Percentiles rank a stretch among this genome's conserved stretches.
phyloP scores from a whole-genome alignment of 1,140 invertebrate species.

The Seison nebaliae region DNA sequence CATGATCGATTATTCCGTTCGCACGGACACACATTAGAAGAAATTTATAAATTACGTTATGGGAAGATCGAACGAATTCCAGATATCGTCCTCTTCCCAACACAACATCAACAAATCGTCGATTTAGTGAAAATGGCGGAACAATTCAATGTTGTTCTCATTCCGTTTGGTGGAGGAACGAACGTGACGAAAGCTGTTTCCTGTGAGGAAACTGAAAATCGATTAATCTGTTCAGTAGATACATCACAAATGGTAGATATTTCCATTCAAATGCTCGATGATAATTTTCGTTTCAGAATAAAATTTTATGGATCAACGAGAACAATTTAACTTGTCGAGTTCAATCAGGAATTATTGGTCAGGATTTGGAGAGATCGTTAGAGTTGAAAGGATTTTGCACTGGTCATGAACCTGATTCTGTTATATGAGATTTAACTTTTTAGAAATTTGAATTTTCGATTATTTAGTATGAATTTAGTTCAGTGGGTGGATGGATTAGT shows the following conservation, averaged over 20 bases:
- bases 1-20: slow-evolving; percentile 57
- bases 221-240: slow-evolving; percentile 65
- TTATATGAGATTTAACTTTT: background rate
- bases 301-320: slow-evolving; percentile 69
- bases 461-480: slow-evolving; percentile 48
- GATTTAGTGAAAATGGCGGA: slow-evolving; percentile 49
- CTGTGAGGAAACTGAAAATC: slow-evolving; percentile 48
- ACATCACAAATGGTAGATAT: slow-evolving; percentile 58
- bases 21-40: slow-evolving; percentile 67
- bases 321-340: slow-evolving; percentile 53
- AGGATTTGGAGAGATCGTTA: slow-evolving; percentile 38
- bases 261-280: background rate
- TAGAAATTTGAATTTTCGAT: background rate
- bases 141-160: slow-evolving; percentile 48
- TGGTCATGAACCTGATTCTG: slow-evolving; percentile 26
- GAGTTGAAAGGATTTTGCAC: slow-evolving; percentile 41
- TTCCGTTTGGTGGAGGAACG: slow-evolving; percentile 84
- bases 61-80: slow-evolving; percentile 52
- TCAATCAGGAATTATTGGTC: slow-evolving; percentile 70
- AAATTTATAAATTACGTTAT: slow-evolving; percentile 48
- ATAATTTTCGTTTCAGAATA: slow-evolving; percentile 17
- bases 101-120: slow-evolving; percentile 50
- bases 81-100: slow-evolving; percentile 74
- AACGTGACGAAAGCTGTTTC: slow-evolving; percentile 66
- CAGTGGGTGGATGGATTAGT: slow-evolving; percentile 86